phyloP scores from a whole-genome alignment of 2,888 invertebrate genomes.

The Brachyopa scutellaris region DNA sequence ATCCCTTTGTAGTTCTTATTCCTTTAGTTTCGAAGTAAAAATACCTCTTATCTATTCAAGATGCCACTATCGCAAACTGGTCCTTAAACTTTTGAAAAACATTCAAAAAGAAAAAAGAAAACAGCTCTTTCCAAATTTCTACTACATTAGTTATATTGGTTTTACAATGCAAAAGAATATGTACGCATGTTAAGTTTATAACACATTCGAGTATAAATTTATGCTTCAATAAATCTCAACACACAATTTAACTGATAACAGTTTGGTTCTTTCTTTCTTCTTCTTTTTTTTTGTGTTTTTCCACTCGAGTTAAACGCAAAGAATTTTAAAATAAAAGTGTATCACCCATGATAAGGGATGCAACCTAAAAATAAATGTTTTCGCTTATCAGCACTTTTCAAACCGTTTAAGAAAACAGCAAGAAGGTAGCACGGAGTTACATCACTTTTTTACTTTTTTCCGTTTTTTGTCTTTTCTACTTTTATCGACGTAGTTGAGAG shows the following conservation, averaged over 20 bases:
- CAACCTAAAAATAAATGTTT: slow-evolving; percentile 50
- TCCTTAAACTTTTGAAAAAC: too few relatives aligned
- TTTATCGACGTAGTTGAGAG: neutral
- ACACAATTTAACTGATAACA: slow-evolving; percentile 53
- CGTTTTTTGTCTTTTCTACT: neutral
- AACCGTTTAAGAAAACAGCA: slow-evolving; percentile 16
- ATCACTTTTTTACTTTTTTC: slow-evolving; percentile 2
- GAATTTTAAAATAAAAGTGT: slow-evolving; percentile 28
- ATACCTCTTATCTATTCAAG: too few relatives aligned
- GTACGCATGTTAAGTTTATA: slow-evolving; percentile 34
- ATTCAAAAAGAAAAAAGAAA: too few relatives aligned
- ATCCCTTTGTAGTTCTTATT: too few relatives aligned
- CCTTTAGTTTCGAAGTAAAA: too few relatives aligned
- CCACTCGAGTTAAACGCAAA: neutral
- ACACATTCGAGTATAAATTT: slow-evolving; percentile 38
- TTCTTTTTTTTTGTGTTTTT: too few relatives aligned
- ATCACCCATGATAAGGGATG: slow-evolving; percentile 42
- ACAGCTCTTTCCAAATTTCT: too few relatives aligned
- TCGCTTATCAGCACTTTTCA: slow-evolving; percentile 50
- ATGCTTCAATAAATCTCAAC: slow-evolving; percentile 62
- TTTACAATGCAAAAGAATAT: too few relatives aligned
- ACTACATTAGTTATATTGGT: too few relatives aligned
- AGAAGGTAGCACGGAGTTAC: neutral
- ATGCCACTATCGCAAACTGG: too few relatives aligned
- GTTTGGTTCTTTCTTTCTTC: slow-evolving; percentile 10